These are phyloP conservation scores for Pampus argenteus DNA, from an alignment of 2,797 vertebrate species.

Conservation along the genomic window DNA sequence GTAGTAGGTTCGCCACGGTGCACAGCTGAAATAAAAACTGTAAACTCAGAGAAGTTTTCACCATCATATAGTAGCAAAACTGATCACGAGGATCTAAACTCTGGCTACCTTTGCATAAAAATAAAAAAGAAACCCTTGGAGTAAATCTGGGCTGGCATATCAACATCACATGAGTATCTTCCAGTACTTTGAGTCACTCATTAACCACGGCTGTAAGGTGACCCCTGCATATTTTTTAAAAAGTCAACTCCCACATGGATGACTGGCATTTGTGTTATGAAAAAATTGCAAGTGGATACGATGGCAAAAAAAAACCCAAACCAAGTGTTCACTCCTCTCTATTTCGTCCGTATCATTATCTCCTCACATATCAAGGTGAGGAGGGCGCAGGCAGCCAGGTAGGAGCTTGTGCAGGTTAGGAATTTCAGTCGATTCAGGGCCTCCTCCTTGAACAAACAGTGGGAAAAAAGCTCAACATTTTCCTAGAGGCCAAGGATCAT, in stretches of 20 bases:
- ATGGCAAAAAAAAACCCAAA: constrained; percentile 14
- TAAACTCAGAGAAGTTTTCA: constrained; percentile 28
- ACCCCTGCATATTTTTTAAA: constrained; percentile 25
- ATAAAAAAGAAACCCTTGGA: neutral
- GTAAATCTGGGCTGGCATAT: constrained; percentile 7
- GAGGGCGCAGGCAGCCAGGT: constrained; percentile 58
- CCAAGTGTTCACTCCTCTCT: constrained; percentile 34
- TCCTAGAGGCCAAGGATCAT: constrained; percentile 53
- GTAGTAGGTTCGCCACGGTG: constrained; percentile 32
- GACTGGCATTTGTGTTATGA: constrained; percentile 26
- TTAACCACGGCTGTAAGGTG: constrained; percentile 44
- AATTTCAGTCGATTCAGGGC: constrained; percentile 64
- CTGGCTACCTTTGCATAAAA: neutral
- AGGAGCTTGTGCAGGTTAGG: constrained; percentile 65
- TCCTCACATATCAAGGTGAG: constrained; percentile 58
- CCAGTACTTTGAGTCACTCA: constrained; percentile 39
- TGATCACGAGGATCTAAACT: neutral
- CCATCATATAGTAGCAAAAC: neutral
- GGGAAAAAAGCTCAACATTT: constrained; percentile 55
- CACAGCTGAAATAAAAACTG: constrained; percentile 30
- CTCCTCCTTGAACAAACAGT: constrained; percentile 84
- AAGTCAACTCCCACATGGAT: constrained; percentile 18
- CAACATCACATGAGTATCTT: constrained; percentile 21
- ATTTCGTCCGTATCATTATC: constrained; percentile 70
- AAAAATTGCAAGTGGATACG: constrained; percentile 26